Percentiles rank a stretch among this genome's conserved stretches.
Evolutionary conservation across 2,888 invertebrate genomes (phyloP).

Genomic region (Leptopilina syphax): DNA sequence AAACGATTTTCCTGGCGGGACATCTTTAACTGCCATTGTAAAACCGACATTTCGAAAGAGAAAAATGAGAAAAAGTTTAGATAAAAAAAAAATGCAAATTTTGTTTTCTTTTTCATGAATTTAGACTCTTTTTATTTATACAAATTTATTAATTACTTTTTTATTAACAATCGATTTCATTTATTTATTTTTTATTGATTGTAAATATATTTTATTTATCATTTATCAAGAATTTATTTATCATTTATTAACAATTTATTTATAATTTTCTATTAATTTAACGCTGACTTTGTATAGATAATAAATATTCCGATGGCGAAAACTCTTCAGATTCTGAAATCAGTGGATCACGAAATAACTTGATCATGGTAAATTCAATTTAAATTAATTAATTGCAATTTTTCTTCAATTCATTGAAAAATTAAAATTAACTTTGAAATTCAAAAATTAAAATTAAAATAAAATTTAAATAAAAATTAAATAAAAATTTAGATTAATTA

Average conservation of each 20-base stretch:
- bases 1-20: not conserved
- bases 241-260: too few species aligned
- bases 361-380: conserved; percentile 13
- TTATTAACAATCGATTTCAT: too few species aligned
- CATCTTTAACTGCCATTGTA: conserved; percentile 31
- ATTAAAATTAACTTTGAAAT: too few species aligned
- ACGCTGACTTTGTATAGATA: not conserved
- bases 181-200: too few species aligned
- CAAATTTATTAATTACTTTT: not conserved
- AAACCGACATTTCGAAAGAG: conserved; percentile 6
- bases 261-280: not conserved
- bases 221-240: too few species aligned
- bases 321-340: not conserved
- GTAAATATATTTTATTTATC: too few species aligned
- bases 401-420: conserved; percentile 21
- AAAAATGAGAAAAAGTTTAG: not conserved
- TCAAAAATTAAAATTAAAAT: too few species aligned
- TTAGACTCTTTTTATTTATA: not conserved
- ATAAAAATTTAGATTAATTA: too few species aligned
- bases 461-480: too few species aligned
- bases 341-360: not conserved
- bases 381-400: conserved; percentile 3
- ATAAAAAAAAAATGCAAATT: not conserved
- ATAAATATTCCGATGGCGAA: not conserved
- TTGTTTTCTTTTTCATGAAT: too few species aligned